Conservation (phyloP, 2,888 invertebrate species). For the Caenorhabditis doughertyi region DNA sequence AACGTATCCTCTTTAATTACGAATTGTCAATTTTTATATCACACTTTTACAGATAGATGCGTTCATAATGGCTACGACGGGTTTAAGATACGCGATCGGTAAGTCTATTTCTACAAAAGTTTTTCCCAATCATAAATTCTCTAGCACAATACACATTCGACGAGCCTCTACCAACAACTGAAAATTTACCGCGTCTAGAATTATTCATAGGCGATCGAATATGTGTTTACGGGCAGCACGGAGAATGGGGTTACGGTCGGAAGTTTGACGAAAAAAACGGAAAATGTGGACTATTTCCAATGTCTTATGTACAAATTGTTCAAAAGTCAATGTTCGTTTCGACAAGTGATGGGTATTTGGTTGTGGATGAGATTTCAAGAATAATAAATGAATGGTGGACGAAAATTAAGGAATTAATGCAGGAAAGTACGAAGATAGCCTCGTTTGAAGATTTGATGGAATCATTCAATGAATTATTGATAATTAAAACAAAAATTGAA, state of each 20-base stretch:
- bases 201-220: slow-evolving; percentile 61
- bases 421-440: slow-evolving; percentile 27
- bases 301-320: slow-evolving; percentile 47
- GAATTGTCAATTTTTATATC: neutral
- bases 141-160: slow-evolving; percentile 59
- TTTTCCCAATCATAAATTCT: slow-evolving; percentile 11
- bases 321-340: slow-evolving; percentile 53
- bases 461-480: slow-evolving; percentile 55
- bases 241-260: slow-evolving; percentile 56
- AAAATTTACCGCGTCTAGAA: slow-evolving; percentile 26
- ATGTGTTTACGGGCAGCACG: slow-evolving; percentile 48
- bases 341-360: slow-evolving; percentile 57
- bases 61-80: slow-evolving; percentile 46
- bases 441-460: slow-evolving; percentile 59
- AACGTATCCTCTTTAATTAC: too few relatives aligned
- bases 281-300: slow-evolving; percentile 54
- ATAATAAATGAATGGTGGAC: slow-evolving; percentile 63
- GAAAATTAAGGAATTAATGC: slow-evolving; percentile 57
- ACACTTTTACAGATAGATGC: slow-evolving; percentile 34
- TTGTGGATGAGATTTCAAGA: slow-evolving; percentile 57
- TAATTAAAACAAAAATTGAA: slow-evolving; percentile 61
- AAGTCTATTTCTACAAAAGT: neutral
- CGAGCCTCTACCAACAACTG: slow-evolving; percentile 15
- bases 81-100: slow-evolving; percentile 63
- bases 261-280: slow-evolving; percentile 54